Evolutionary conservation across 2,888 invertebrate species (phyloP), one percentile per base, ranked within the genome.

Genomic region (Pachycephus smyrnensis): DNA sequence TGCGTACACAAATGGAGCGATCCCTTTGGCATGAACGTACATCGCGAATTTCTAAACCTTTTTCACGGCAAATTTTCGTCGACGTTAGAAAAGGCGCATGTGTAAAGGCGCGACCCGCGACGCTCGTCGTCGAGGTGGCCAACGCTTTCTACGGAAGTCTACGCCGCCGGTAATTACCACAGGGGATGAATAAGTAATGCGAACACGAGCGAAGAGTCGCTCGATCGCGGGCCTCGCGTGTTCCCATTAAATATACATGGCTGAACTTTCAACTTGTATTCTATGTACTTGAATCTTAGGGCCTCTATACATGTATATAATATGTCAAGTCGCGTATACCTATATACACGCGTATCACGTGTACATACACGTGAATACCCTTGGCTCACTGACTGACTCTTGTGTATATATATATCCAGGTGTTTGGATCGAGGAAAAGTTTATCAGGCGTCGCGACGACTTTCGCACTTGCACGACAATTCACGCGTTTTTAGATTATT

Each of bases 141-240:
- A 30, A 33, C 71, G 31, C 71, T 33, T 30, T 71, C 71, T 23
- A 71, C 31, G 30, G 71, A 71, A 71, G 32, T 71, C 31, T 32
- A 23, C 31, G 71, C 30, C 71, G 23, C n/a, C 71, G 88, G 88
- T 88, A 88, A 84, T 86, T 79, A 84, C 79, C 81, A 80, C 81
- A 80, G 82, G 76, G 73, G 76, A 75, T 87, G 88, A 88, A 88
- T 88, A 88, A 88, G 81, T 88, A 84, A 88, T 84, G 83, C 81
- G 81, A 82, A 86, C 84, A 84, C 81, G 81, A 81, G 87, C 81
- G 86, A 86, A 83, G 86, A 87, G 85, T 86, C 81, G 82, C 82
- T 80, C 82, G 84, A 83, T 84, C 87, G 84, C 82, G 84, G 83
- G 84, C 84, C 88, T 86, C 86, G 84, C 85, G 84, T 86, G 84